A percentile compares a stretch with the other conserved stretches of the same genome.
Evolutionary conservation across 2,888 invertebrate species (phyloP).

Genomic region (Heliothis peltigera): DNA sequence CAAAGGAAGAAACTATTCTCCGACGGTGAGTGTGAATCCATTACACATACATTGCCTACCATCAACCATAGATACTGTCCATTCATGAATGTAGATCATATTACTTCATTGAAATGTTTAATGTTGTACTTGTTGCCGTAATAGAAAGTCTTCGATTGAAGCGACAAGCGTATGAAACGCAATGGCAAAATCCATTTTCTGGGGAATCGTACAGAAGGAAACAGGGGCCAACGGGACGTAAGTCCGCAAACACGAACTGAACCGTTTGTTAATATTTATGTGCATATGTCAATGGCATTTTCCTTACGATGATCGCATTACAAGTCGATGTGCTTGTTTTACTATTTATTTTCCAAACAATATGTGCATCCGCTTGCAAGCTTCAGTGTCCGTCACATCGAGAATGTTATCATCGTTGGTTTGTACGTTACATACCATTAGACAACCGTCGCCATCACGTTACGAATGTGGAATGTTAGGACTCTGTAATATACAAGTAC

Average conservation of each 20-base stretch:
- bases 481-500: constrained; percentile 78
- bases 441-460: constrained; percentile 68
- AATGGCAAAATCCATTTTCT: constrained; percentile 78
- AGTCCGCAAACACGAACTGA: constrained; percentile 82
- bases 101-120: constrained; percentile 58
- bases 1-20: constrained; percentile 90
- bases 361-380: constrained; percentile 85
- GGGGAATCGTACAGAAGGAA: constrained; percentile 91
- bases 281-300: constrained; percentile 69
- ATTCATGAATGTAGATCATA: constrained; percentile 47
- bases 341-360: constrained; percentile 70
- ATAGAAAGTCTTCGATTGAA: constrained; percentile 86
- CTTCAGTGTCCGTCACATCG: constrained; percentile 85
- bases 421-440: constrained; percentile 70
- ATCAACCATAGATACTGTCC: constrained; percentile 43
- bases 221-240: constrained; percentile 91
- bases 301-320: constrained; percentile 84
- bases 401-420: constrained; percentile 87
- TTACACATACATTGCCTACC: constrained; percentile 50
- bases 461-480: constrained; percentile 81
- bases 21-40: constrained; percentile 91
- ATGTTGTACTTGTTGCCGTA: constrained; percentile 67
- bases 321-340: constrained; percentile 87
- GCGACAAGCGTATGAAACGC: constrained; percentile 82
- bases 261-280: constrained; percentile 42